These are phyloP conservation scores for Diaphora mendica DNA, from an alignment of 2,888 invertebrate species.

Conservation along the genomic window DNA sequence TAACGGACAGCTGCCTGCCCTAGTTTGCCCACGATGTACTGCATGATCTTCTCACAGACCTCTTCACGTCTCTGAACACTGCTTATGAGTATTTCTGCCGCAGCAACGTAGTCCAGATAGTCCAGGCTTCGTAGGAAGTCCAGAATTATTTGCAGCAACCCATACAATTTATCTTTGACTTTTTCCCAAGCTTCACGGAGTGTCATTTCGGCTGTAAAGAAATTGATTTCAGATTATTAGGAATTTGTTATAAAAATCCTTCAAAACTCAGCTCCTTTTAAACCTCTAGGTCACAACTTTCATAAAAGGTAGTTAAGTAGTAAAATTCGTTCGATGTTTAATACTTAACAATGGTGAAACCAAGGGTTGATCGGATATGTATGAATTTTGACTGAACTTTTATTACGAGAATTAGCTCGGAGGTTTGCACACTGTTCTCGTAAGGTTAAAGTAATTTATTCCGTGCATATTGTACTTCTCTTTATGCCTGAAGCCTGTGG, in stretches of 20 bases:
- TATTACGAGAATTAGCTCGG: too few species aligned
- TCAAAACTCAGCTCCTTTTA: too few species aligned
- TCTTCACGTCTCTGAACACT: background rate
- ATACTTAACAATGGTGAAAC: too few species aligned
- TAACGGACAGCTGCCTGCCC: background rate
- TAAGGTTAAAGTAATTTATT: too few species aligned
- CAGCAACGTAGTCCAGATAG: background rate
- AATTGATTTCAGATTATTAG: background rate
- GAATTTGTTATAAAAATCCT: background rate
- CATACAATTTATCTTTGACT: background rate
- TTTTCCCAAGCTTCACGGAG: slow-evolving; percentile 1
- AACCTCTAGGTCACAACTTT: too few species aligned
- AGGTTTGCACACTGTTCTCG: too few species aligned
- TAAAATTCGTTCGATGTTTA: too few species aligned
- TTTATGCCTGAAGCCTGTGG: too few species aligned
- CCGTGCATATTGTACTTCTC: too few species aligned
- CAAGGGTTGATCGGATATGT: too few species aligned
- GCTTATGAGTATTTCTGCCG: background rate
- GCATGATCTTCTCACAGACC: background rate
- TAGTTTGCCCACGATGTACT: background rate
- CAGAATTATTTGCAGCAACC: background rate
- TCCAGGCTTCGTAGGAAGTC: background rate
- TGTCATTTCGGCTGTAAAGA: slow-evolving; percentile 2
- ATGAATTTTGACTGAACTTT: too few species aligned
- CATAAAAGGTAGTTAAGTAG: too few species aligned